Conservation (phyloP, 2,888 invertebrate genomes). For the Nemotelus pantherinus region DNA sequence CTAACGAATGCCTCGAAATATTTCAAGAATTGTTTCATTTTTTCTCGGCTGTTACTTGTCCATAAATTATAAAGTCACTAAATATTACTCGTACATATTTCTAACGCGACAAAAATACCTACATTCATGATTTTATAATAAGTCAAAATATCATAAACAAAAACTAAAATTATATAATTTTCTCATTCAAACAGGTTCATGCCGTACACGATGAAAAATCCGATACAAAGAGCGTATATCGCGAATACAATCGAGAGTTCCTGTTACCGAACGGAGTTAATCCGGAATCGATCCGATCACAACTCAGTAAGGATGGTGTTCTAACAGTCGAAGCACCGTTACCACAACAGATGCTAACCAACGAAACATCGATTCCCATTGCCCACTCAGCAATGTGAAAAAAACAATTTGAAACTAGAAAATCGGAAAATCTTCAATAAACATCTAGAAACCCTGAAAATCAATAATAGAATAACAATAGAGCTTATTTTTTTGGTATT, state of each 20-base stretch:
- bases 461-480: not conserved
- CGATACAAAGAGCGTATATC: slow-evolving; percentile 94
- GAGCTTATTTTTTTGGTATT: not conserved
- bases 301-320: slow-evolving; percentile 95
- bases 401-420: not conserved
- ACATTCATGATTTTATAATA: too few species aligned
- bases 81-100: too few species aligned
- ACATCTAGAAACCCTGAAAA: not conserved
- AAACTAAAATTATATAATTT: too few species aligned
- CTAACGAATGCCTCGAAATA: too few species aligned
- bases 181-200: slow-evolving; percentile 77
- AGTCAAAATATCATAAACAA: too few species aligned
- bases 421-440: not conserved
- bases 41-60: too few species aligned
- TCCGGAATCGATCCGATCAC: slow-evolving; percentile 95
- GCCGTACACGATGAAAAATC: slow-evolving; percentile 99
- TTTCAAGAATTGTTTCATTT: too few species aligned
- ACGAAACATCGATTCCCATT: slow-evolving; percentile 65
- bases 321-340: slow-evolving; percentile 96
- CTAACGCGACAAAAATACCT: too few species aligned
- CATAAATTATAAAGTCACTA: too few species aligned
- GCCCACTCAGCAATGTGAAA: slow-evolving; percentile 55
- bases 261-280: slow-evolving; percentile 96
- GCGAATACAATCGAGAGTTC: slow-evolving; percentile 98
- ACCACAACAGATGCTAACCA: slow-evolving; percentile 72